Percentiles rank a stretch among this genome's conserved stretches.
These are phyloP conservation scores for Caenorhabditis imperialis DNA, from an alignment of 2,888 invertebrate species.

Conservation along the genomic window DNA sequence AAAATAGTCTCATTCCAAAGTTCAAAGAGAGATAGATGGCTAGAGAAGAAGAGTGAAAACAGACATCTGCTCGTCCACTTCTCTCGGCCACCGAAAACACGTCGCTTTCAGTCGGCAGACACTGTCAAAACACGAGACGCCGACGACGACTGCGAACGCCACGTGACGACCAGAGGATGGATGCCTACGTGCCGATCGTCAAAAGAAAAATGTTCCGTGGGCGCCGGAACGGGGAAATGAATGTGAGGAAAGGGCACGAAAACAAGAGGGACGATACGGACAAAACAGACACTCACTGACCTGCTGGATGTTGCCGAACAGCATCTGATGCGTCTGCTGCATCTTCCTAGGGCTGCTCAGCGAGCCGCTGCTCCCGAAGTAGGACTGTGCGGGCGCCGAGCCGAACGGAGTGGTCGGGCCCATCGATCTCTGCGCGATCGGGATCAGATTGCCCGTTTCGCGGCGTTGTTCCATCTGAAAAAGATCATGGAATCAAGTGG, in stretches of 20 bases:
- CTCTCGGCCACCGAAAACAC: slow-evolving; percentile 11
- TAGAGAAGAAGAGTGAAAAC: slow-evolving; percentile 8
- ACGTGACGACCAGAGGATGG: slow-evolving; percentile 20
- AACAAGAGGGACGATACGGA: slow-evolving; percentile 11
- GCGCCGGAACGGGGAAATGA: slow-evolving; percentile 28
- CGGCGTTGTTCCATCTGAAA: slow-evolving; percentile 56
- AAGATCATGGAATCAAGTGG: neutral
- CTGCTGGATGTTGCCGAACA: slow-evolving; percentile 43
- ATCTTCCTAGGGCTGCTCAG: slow-evolving; percentile 44
- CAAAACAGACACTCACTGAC: slow-evolving; percentile 26
- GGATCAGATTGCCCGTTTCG: slow-evolving; percentile 54
- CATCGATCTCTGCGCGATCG: slow-evolving; percentile 42
- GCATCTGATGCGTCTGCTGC: slow-evolving; percentile 46
- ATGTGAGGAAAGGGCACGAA: slow-evolving; percentile 25
- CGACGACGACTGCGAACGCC: slow-evolving; percentile 19
- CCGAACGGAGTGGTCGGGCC: slow-evolving; percentile 47
- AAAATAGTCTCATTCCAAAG: slow-evolving; percentile 7
- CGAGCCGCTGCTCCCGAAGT: slow-evolving; percentile 29
- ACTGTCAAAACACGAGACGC: slow-evolving; percentile 37
- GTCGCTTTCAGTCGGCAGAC: slow-evolving; percentile 10
- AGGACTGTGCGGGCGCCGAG: slow-evolving; percentile 44
- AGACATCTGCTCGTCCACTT: slow-evolving; percentile 13
- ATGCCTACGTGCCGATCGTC: slow-evolving; percentile 41
- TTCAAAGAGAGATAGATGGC: slow-evolving; percentile 6
- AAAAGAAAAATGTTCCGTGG: slow-evolving; percentile 18